Percentiles rank a stretch among this genome's conserved stretches.
phyloP scores from a whole-genome alignment of 92 coral and sea anemone species.

The Phenganax stokvisi region DNA sequence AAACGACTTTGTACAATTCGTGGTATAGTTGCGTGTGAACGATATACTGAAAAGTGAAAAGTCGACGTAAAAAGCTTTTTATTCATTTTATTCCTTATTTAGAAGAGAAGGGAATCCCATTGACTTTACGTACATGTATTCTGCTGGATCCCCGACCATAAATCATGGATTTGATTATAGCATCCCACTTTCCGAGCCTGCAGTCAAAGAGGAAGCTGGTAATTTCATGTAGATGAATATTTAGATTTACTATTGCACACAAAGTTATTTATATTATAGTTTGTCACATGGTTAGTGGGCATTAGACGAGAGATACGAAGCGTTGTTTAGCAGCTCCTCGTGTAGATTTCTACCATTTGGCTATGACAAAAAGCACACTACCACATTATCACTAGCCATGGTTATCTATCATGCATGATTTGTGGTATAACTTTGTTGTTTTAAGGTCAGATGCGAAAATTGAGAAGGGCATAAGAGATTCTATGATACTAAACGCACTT shows the following conservation, averaged over 20 bases:
- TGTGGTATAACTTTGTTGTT: too few species aligned
- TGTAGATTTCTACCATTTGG: too few species aligned
- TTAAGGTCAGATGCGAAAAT: too few species aligned
- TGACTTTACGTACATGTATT: constrained; percentile 5
- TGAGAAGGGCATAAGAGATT: neutral
- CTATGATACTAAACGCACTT: too few species aligned
- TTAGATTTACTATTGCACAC: neutral
- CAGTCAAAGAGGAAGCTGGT: neutral
- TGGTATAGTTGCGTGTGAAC: too few species aligned
- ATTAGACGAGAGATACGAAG: too few species aligned
- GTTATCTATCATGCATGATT: too few species aligned
- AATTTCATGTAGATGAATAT: neutral
- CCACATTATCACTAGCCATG: too few species aligned
- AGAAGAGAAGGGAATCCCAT: constrained; percentile 37
- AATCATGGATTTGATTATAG: constrained; percentile 8
- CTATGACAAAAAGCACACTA: too few species aligned
- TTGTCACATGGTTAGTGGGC: too few species aligned
- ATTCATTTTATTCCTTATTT: neutral
- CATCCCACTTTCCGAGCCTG: neutral
- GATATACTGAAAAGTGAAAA: neutral
- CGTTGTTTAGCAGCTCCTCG: too few species aligned
- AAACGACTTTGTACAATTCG: too few species aligned
- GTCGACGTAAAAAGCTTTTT: neutral
- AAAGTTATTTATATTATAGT: neutral
- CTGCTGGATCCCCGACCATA: constrained; percentile 11